A percentile compares a stretch with the other conserved stretches of the same genome.
These are phyloP conservation scores for Synchiropus splendidus DNA, from an alignment of 2,113 vertebrate species.

Conservation along the genomic window DNA sequence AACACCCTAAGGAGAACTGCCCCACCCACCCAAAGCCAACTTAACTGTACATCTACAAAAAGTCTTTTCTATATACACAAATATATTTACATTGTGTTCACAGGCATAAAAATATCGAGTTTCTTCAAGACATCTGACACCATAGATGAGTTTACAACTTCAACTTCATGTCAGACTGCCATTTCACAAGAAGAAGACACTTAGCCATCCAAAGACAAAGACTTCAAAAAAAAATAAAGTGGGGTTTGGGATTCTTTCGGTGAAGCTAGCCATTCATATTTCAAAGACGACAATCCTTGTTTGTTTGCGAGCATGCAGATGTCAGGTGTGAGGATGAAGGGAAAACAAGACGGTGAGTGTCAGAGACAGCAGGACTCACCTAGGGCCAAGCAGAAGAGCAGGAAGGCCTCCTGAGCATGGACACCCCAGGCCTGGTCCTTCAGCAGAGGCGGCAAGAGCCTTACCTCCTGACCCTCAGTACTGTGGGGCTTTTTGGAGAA, in stretches of 20 bases:
- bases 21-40: too few relatives aligned
- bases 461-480: conserved; percentile 60
- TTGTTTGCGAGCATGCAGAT: conserved; percentile 32
- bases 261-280: too few relatives aligned
- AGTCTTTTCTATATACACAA: conserved; percentile 53
- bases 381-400: conserved; percentile 90
- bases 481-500: conserved; percentile 67
- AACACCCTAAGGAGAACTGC: too few relatives aligned
- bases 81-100: conserved; percentile 63
- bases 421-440: conserved; percentile 86
- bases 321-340: conserved; percentile 1
- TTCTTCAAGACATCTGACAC: too few relatives aligned
- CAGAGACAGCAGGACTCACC: conserved; percentile 77
- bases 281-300: conserved; percentile 3
- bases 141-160: too few relatives aligned
- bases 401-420: conserved; percentile 73
- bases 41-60: conserved; percentile 51
- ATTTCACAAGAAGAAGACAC: too few relatives aligned
- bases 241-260: too few relatives aligned
- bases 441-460: conserved; percentile 85
- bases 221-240: too few relatives aligned
- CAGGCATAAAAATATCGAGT: conserved; percentile 44
- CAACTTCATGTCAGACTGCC: too few relatives aligned
- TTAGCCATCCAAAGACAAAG: too few relatives aligned
- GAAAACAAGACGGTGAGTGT: too few relatives aligned